phyloP scores from a whole-genome alignment of 64 coral and sea anemone species.

The Actinia tenebrosa region DNA sequence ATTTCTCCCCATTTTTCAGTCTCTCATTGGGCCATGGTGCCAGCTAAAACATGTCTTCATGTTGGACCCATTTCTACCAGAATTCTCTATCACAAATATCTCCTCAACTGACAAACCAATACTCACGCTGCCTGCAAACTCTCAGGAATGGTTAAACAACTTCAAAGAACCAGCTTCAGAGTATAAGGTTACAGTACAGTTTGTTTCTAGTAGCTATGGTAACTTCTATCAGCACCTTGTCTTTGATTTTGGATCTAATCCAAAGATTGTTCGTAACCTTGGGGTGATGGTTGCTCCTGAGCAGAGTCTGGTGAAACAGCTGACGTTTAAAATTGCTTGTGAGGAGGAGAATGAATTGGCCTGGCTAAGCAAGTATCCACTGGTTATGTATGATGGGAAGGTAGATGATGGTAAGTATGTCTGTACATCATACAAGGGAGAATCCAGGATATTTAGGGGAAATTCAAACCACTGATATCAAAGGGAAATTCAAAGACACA shows the following conservation, averaged over 20 bases:
- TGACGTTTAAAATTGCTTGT: constrained; percentile 33
- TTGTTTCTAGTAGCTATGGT: constrained; percentile 62
- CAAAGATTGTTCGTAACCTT: constrained; percentile 56
- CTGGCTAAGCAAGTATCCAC: constrained; percentile 52
- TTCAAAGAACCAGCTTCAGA: neutral
- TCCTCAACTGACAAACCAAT: constrained; percentile 12
- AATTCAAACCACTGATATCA: too few species aligned
- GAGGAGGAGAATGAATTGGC: constrained; percentile 70
- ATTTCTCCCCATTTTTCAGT: constrained; percentile 9
- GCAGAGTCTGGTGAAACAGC: constrained; percentile 29
- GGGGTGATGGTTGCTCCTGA: constrained; percentile 75
- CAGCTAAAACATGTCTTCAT: constrained; percentile 54
- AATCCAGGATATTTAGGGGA: too few species aligned
- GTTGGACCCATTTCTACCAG: constrained; percentile 75
- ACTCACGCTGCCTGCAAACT: neutral
- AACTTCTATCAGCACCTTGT: constrained; percentile 71
- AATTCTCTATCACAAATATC: constrained; percentile 51
- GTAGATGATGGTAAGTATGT: constrained; percentile 4
- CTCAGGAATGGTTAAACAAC: constrained; percentile 47
- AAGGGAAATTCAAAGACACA: too few species aligned
- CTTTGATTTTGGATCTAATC: constrained; percentile 76
- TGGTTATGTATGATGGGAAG: constrained; percentile 57
- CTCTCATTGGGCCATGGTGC: constrained; percentile 43
- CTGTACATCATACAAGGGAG: too few species aligned
- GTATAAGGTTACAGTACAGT: constrained; percentile 56